Base-by-base conservation (phyloP, 1,140 invertebrate species). In the Probaryconus sp. region DNA sequence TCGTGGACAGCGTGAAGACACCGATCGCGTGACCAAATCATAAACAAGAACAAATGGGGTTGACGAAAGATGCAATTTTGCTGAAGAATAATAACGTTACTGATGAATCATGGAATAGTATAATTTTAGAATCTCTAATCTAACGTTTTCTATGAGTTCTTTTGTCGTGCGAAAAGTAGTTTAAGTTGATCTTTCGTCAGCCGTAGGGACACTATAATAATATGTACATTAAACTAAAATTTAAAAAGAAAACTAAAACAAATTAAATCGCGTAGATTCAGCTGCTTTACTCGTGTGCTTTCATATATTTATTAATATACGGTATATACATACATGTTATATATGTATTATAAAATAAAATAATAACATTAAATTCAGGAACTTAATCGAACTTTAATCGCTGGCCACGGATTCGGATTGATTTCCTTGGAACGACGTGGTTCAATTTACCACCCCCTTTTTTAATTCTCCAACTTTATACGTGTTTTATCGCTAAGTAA, bases 391-490 rank as follows among this genome's bases (percentile, higher is more conserved):
- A 17, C 1, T 38, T 40, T n/a, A n/a, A 16, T 28, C 60, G 21
- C 72, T 31, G 16, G 38, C 30, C 50, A 13, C 47, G 33, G 47
- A 67, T 55, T 16, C 50, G 56, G 26, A 48, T 13, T 35, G 26
- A 33, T 56, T 42, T 76, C 51, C 68, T 61, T 42, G 18, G 26
- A 70, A 76, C 65, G 77, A 73, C 47, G 55, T 77, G 72, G 72
- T 79, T 82, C 55, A 53, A 58, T 69, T 73, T 63, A 51, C 71
- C 74, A 53, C 72, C 71, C 77, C 61, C 77, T 78, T 85, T 84
- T 85, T 84, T 82, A 80, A 84, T 81, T 84, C 73, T 82, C 79
- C 82, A 64, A 82, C 79, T 85, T 84, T 84, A 82, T 84, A 85
- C 83, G 78, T 84, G 81, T 84, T 82, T 70, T 83, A 83, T 73